A percentile compares a stretch with the other conserved stretches of the same genome.
Evolutionary conservation across 1,140 invertebrate genomes (phyloP).

Genomic region (Drosophila guanche): DNA sequence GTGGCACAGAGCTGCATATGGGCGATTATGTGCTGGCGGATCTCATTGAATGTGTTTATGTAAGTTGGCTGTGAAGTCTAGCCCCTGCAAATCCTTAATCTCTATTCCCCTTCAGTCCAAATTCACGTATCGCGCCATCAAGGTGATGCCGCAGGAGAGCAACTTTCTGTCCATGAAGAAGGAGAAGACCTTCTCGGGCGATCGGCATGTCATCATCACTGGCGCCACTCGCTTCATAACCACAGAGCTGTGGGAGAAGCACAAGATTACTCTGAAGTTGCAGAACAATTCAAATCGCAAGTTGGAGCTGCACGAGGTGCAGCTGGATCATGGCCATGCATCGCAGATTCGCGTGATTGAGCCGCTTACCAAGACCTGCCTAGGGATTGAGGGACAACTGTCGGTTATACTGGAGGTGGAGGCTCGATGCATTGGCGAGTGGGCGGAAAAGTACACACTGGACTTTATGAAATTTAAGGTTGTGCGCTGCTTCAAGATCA

Average conservation of each 20-base stretch:
- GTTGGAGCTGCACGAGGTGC: constrained; percentile 69
- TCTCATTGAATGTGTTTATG: constrained; percentile 70
- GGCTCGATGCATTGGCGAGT: constrained; percentile 85
- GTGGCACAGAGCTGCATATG: constrained; percentile 31
- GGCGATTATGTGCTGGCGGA: constrained; percentile 66
- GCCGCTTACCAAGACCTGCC: constrained; percentile 1
- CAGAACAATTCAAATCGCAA: constrained; percentile 77
- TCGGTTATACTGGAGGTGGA: constrained; percentile 42
- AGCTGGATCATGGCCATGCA: constrained; percentile 25
- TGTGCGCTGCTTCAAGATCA: constrained; percentile 21
- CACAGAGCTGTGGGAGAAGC: constrained; percentile 79
- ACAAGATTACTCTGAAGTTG: constrained; percentile 66
- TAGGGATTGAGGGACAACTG: background rate
- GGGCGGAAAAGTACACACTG: constrained; percentile 86
- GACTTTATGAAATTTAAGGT: constrained; percentile 85
- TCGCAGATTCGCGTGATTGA: constrained; percentile 73
- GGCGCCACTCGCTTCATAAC: constrained; percentile 78
- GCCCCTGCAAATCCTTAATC: background rate
- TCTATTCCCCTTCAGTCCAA: constrained; percentile 30
- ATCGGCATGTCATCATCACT: constrained; percentile 74
- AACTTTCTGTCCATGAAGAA: constrained; percentile 42
- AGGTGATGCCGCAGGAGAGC: constrained; percentile 52
- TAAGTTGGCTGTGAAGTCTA: constrained; percentile 28
- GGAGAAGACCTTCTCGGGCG: background rate
- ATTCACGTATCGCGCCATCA: constrained; percentile 66